Percentiles rank a stretch among this genome's conserved stretches.
phyloP scores from a whole-genome alignment of 2,888 invertebrate species.

The Axea sp. region DNA sequence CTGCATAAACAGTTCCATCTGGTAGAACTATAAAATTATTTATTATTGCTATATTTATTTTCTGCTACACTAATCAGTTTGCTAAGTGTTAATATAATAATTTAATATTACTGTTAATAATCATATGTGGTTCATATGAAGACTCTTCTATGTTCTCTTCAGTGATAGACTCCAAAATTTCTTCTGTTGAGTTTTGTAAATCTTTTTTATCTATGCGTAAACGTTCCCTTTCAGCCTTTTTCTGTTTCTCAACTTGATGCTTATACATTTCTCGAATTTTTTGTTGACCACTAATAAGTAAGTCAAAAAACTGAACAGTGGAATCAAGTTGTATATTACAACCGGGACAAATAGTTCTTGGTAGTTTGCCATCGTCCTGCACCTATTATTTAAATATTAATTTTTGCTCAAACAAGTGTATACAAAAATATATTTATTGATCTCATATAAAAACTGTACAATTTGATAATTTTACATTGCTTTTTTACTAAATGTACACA shows the following conservation, averaged over 20 bases:
- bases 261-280: conserved; percentile 81
- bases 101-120: conserved; percentile 78
- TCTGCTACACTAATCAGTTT: too few relatives aligned
- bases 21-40: conserved; percentile 80
- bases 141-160: conserved; percentile 40
- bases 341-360: conserved; percentile 87
- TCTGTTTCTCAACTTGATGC: conserved; percentile 78
- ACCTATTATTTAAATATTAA: conserved; percentile 81
- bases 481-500: too few relatives aligned
- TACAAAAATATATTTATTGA: too few relatives aligned
- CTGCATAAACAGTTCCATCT: too few relatives aligned
- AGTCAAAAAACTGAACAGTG: conserved; percentile 86
- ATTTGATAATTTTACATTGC: too few relatives aligned
- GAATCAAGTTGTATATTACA: conserved; percentile 88
- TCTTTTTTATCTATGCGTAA: conserved; percentile 25
- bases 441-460: too few relatives aligned
- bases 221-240: conserved; percentile 59
- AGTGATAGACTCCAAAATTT: conserved; percentile 12
- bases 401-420: too few relatives aligned
- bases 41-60: background rate
- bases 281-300: conserved; percentile 86
- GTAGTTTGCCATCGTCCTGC: conserved; percentile 85
- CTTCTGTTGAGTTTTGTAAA: background rate
- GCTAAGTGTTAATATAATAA: background rate
- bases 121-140: conserved; percentile 52